These are phyloP conservation scores for Serripes groenlandicus DNA, from an alignment of 2,888 invertebrate species.

Conservation along the genomic window DNA sequence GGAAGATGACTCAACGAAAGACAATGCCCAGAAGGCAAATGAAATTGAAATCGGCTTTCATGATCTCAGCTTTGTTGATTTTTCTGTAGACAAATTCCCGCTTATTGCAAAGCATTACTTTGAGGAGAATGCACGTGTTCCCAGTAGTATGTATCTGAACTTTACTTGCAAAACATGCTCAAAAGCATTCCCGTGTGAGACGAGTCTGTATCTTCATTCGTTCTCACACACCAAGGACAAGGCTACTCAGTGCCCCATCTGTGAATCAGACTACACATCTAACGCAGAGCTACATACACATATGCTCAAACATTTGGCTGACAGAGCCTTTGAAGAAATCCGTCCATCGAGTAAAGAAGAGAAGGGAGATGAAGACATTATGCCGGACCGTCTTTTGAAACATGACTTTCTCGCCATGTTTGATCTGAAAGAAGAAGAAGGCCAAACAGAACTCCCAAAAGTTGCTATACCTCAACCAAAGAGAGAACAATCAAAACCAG, in stretches of 20 bases:
- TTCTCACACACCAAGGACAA: conserved; percentile 80
- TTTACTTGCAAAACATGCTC: conserved; percentile 85
- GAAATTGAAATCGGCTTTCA: conserved; percentile 77
- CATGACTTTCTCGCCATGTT: conserved; percentile 94
- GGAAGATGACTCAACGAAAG: conserved; percentile 16
- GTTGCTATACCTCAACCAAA: conserved; percentile 15
- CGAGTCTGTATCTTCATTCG: conserved; percentile 84
- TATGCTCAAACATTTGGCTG: conserved; percentile 81
- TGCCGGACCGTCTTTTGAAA: conserved; percentile 85
- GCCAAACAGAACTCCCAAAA: conserved; percentile 35
- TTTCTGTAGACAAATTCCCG: conserved; percentile 93
- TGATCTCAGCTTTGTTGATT: conserved; percentile 92
- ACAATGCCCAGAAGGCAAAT: conserved; percentile 26
- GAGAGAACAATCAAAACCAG: conserved; percentile 50
- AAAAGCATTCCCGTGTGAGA: conserved; percentile 85
- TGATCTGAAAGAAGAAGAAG: conserved; percentile 88
- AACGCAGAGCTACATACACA: conserved; percentile 78
- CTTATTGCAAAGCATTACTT: conserved; percentile 92
- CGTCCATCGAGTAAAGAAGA: conserved; percentile 58
- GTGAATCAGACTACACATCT: conserved; percentile 90
- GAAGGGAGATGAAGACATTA: conserved; percentile 63
- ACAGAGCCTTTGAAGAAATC: conserved; percentile 76
- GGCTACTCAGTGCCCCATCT: conserved; percentile 82
- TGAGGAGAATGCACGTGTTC: conserved; percentile 88
- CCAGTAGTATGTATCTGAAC: conserved; percentile 82